Conservation (phyloP, 2,113 vertebrate species). For the Periophthalmus modestus region DNA sequence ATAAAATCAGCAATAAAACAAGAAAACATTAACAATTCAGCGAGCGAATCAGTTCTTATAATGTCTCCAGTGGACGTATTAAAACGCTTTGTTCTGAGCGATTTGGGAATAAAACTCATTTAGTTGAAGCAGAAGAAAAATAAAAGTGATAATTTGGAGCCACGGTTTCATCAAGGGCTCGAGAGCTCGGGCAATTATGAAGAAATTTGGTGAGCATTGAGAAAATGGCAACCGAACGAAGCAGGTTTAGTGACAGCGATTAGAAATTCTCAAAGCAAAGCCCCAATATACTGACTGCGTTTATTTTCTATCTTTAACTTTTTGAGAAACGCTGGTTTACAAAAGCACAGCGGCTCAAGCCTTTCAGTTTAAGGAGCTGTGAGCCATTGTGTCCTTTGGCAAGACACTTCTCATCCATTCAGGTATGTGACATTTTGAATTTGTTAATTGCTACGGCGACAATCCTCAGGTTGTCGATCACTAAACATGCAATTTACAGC, state of each 20-base stretch:
- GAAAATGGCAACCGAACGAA: neutral
- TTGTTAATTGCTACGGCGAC: too few species aligned
- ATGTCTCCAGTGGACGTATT: neutral
- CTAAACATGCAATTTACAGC: too few species aligned
- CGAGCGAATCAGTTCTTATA: neutral
- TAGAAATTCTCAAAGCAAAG: neutral
- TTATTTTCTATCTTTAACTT: too few species aligned
- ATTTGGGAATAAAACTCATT: slow-evolving; percentile 6
- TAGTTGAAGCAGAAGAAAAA: slow-evolving; percentile 2
- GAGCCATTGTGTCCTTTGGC: too few species aligned
- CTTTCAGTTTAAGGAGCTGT: too few species aligned
- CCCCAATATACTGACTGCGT: neutral
- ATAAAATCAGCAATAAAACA: neutral
- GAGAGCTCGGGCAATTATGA: neutral
- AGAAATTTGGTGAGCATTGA: neutral
- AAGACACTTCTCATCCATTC: too few species aligned
- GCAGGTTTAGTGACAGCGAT: neutral
- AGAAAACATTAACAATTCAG: neutral
- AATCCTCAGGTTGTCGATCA: too few species aligned
- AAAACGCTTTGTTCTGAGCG: neutral
- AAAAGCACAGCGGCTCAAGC: too few species aligned
- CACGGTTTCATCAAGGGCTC: neutral
- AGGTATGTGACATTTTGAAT: too few species aligned
- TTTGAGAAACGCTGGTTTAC: too few species aligned
- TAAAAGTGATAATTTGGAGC: slow-evolving; percentile 8